Evolutionary conservation across 2,797 vertebrate genomes (phyloP), one percentile per base, ranked within the genome.

Genomic region (Vespertilio murinus): DNA sequence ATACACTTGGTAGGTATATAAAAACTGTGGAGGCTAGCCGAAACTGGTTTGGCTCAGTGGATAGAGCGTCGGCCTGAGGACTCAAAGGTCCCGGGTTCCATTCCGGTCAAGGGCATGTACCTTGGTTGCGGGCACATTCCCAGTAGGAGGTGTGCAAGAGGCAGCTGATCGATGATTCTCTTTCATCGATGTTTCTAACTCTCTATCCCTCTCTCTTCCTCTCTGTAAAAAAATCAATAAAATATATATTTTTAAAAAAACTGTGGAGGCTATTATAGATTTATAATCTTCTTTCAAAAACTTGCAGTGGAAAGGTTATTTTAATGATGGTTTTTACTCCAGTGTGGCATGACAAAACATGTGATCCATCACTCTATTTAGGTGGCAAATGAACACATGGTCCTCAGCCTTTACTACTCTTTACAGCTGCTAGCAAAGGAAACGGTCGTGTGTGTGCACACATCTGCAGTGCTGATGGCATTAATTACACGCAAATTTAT

Each of bases 401-500:
- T 67, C 35, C 47, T 95, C 95, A 96, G 95, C 23, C 33, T 97
- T 94, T 96, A 73, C 90, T 96, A 77, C 28, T 93, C n/a, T 73
- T 93, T 82, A 85, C 78, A 96, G 94, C 91, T 95, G 88, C 74
- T 77, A 64, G 83, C 91, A 45, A 54, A 97, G 47, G 61, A 84
- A 38, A 97, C 64, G 75, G 90, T 28, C 71, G 9, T 73, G 64
- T 73, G 64, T 71, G 30, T 22, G 64, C 10, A 52, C 12, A 40
- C 69, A 95, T 93, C 80, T 96, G 77, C 81, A 96, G 38, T 33
- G 93, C 18, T 69, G 80, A 52, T 23, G 93, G 96, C 40, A 89
- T 88, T n/a, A 97, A 96, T 95, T 86, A 92, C 40, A 81, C 61
- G 88, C 64, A 91, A 56, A 90, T 82, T 93, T 96, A 95, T n/a